These are phyloP conservation scores for Lepus europaeus DNA, from an alignment of 2,113 vertebrate genomes.

Conservation along the genomic window DNA sequence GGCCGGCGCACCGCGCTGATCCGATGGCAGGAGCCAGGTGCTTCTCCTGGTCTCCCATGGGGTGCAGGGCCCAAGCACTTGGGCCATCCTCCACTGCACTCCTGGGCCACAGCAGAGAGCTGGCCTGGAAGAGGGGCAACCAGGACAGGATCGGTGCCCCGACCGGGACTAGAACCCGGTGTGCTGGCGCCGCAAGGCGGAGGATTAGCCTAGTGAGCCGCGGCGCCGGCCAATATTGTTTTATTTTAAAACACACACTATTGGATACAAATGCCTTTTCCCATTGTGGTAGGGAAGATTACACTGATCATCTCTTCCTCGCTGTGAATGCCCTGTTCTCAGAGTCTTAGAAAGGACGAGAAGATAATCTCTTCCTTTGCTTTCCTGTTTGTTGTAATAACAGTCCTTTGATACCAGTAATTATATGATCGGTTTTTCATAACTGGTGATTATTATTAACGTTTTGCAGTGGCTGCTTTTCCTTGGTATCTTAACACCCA, in stretches of 20 bases:
- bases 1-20: no score
- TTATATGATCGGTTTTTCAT: background rate
- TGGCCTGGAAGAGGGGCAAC: no score
- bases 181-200: no score
- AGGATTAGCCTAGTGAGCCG: no score
- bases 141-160: no score
- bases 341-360: background rate
- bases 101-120: no score
- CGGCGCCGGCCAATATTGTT: conserved; percentile 37
- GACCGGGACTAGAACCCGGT: no score
- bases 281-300: background rate
- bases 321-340: background rate
- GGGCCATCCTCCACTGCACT: no score
- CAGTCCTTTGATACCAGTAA: conserved; percentile 36
- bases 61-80: no score
- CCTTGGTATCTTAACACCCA: conserved; percentile 82
- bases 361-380: background rate
- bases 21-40: no score
- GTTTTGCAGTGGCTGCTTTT: conserved; percentile 85
- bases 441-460: conserved; percentile 70
- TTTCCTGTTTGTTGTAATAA: background rate
- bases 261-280: conserved; percentile 59
- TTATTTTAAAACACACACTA: conserved; percentile 74
- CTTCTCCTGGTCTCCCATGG: no score
- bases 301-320: background rate